Conservation (phyloP, 2,113 vertebrate genomes). For the Prunella fulvescens region DNA sequence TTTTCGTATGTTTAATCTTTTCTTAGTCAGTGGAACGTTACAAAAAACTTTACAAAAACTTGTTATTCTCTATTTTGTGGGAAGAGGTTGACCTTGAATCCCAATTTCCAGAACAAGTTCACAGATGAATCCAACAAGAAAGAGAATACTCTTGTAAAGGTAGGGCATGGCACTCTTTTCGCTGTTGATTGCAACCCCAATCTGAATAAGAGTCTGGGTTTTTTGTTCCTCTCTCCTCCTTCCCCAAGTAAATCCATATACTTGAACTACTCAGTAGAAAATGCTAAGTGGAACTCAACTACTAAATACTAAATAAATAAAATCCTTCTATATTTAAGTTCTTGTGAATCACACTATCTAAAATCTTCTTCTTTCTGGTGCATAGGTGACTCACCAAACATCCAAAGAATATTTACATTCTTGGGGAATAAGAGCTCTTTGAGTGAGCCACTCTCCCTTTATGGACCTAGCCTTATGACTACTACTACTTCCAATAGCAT, state of each 20-base stretch:
- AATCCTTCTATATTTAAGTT: neutral
- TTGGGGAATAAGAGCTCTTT: neutral
- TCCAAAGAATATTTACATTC: neutral
- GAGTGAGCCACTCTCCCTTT: neutral
- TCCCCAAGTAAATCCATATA: neutral
- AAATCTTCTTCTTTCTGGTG: neutral
- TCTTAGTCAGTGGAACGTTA: neutral
- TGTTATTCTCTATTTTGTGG: neutral
- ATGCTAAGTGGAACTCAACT: neutral
- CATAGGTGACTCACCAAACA: neutral
- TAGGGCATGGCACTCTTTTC: neutral
- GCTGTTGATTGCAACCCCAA: neutral
- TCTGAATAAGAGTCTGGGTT: neutral
- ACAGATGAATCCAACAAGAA: neutral
- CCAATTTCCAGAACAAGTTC: neutral
- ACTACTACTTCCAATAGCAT: neutral
- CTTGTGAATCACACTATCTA: neutral
- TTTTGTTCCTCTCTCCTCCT: neutral
- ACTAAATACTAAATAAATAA: neutral
- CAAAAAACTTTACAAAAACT: neutral
- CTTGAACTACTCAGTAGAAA: neutral
- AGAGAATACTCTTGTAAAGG: neutral
- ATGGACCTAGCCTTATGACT: neutral
- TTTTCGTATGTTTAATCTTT: neutral
- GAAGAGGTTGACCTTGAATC: neutral